Conservation (phyloP, 2,797 vertebrate genomes). For the Acanthurus leucopareius region DNA sequence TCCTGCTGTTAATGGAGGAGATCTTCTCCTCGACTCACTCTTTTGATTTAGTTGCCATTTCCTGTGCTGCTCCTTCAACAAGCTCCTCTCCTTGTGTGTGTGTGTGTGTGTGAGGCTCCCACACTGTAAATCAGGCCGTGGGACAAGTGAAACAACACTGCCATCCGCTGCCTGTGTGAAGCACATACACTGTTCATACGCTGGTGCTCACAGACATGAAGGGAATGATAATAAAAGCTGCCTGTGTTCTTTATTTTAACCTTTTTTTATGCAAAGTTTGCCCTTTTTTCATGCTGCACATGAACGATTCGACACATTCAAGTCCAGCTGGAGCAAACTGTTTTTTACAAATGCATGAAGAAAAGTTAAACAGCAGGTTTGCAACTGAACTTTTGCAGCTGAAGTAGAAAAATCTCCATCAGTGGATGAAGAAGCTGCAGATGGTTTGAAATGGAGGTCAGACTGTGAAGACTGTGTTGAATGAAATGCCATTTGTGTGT, state of each 20-base stretch:
- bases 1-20: neutral
- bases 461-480: neutral
- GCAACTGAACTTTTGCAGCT: neutral
- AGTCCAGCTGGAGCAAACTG: conserved; percentile 16
- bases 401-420: neutral
- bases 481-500: neutral
- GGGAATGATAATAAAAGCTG: neutral
- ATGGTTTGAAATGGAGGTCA: conserved; percentile 2
- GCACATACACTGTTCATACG: neutral
- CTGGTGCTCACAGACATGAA: conserved; percentile 13
- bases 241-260: neutral
- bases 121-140: neutral
- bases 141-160: conserved; percentile 58
- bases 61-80: neutral
- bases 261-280: conserved; percentile 36
- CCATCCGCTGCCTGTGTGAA: conserved; percentile 61
- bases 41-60: neutral
- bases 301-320: conserved; percentile 16
- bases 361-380: conserved; percentile 10
- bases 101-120: neutral
- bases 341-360: neutral
- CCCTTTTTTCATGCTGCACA: conserved; percentile 16
- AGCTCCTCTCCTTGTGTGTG: neutral
- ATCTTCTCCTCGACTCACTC: neutral
- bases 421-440: conserved; percentile 1